A percentile compares a stretch with the other conserved stretches of the same genome.
Conservation (phyloP, 2,113 vertebrate genomes). For the Cephalopterus ornatus region DNA sequence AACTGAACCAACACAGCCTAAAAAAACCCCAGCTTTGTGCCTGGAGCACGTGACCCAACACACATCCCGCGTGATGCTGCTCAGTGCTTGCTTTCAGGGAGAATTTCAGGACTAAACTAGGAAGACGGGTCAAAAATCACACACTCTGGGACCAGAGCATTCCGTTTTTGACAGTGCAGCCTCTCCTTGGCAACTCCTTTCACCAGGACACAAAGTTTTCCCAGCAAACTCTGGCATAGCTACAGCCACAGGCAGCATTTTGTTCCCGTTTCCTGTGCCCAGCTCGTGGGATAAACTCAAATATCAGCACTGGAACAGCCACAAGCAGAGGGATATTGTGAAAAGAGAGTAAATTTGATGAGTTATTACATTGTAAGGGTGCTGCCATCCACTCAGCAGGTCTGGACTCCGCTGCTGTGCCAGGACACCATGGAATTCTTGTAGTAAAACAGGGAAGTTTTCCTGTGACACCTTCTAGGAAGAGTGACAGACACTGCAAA, state of each 20-base stretch:
- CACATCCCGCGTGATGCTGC: neutral
- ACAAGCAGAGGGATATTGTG: neutral
- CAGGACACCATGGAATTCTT: neutral
- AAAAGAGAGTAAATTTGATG: neutral
- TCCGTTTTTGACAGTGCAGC: fast-evolving
- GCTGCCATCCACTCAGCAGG: constrained; percentile 43
- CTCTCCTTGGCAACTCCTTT: neutral
- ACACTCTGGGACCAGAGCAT: neutral
- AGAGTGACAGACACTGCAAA: neutral
- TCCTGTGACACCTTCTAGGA: constrained; percentile 23
- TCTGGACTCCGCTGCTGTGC: neutral
- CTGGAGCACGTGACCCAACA: neutral
- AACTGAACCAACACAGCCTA: neutral
- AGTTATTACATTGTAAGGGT: constrained; percentile 23
- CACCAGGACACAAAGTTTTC: neutral
- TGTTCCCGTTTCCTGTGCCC: neutral
- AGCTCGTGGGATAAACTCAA: neutral
- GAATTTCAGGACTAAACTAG: neutral
- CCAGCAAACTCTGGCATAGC: neutral
- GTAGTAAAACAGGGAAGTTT: neutral
- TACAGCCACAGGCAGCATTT: neutral
- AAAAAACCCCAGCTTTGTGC: neutral
- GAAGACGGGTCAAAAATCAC: neutral
- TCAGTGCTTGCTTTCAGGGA: neutral
- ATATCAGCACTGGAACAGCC: neutral